Percentiles rank a stretch among this genome's conserved stretches.
These are phyloP conservation scores for Anarhynchus alexandrinus DNA, from an alignment of 2,113 vertebrate species.

Conservation along the genomic window DNA sequence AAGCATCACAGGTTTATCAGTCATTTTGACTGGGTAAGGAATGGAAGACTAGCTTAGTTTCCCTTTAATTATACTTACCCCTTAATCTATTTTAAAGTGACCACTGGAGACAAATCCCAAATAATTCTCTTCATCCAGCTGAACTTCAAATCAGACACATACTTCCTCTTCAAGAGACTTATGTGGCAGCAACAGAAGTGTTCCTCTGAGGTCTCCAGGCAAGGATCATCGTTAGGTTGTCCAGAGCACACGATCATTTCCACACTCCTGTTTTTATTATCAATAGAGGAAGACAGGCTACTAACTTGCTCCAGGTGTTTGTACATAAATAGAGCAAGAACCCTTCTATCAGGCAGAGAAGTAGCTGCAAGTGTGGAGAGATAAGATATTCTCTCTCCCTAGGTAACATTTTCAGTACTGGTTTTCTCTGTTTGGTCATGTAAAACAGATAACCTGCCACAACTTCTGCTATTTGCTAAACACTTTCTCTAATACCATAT, in stretches of 20 bases:
- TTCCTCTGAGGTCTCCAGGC: not conserved
- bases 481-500: not conserved
- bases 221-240: not conserved
- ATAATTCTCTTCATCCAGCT: not conserved
- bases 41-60: not conserved
- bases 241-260: not conserved
- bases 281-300: not conserved
- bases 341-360: not conserved
- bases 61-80: not conserved
- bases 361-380: not conserved
- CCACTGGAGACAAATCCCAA: not conserved
- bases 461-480: not conserved
- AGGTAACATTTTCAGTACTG: not conserved
- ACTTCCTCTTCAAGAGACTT: not conserved
- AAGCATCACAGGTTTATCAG: not conserved
- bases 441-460: not conserved
- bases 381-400: not conserved
- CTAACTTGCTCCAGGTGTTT: not conserved
- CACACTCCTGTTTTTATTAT: not conserved
- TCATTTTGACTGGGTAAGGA: not conserved
- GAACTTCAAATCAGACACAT: not conserved
- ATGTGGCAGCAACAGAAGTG: not conserved
- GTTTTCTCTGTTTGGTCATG: not conserved
- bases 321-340: not conserved
- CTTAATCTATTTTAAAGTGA: not conserved